Base-by-base conservation (phyloP, 2,888 invertebrate species). In the Malthinus flaveolus region DNA sequence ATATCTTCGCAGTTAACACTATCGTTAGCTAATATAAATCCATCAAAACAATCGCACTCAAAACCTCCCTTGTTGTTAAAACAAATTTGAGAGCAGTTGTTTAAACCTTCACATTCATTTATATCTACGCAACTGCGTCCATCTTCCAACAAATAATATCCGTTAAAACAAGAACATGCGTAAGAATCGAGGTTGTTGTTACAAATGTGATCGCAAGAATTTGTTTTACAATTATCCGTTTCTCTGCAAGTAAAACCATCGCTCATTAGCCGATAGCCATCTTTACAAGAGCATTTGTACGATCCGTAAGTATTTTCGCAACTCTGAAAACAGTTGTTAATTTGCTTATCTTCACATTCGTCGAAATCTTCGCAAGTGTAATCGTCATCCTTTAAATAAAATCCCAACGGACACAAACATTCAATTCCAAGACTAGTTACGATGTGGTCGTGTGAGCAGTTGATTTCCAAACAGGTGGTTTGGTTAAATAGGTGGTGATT, bases 231-330 rank as follows among this genome's bases (percentile, higher is more conserved):
- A 61, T 79, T 79, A 66, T 80, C 71, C 2, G 78, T 63, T 71
- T 83, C 82, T 60, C 77, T 69, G 62, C 84, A 84, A 1, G 74
- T 77, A 60, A 62, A 75, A 13, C 78, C 79, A 46, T 81, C 80
- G 10, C 73, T 71, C 4, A 78, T 78, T 5, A 83, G 74, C 6
- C 71, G 66, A 68, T 79, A 86, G 0, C 87, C 87, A 1, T 75
- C 69, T 9, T 82, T 83, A 67, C 89, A 89, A n/a, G 75, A 74
- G 69, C 90, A 90, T 53, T 77, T 76, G 60, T 77, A 85, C 1
- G 80, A 78, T 0, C 83, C 84, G 6, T 75, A 73, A 0, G 73
- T 71, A 65, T 85, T 85, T 4, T 73, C 61, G 57, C 85, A 84
- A 12, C 73, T 71, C 52, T 82, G 80, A 4, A 78, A 73, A 58